Conservation (phyloP, 1,140 invertebrate genomes). For the Solenopsis invicta region DNA sequence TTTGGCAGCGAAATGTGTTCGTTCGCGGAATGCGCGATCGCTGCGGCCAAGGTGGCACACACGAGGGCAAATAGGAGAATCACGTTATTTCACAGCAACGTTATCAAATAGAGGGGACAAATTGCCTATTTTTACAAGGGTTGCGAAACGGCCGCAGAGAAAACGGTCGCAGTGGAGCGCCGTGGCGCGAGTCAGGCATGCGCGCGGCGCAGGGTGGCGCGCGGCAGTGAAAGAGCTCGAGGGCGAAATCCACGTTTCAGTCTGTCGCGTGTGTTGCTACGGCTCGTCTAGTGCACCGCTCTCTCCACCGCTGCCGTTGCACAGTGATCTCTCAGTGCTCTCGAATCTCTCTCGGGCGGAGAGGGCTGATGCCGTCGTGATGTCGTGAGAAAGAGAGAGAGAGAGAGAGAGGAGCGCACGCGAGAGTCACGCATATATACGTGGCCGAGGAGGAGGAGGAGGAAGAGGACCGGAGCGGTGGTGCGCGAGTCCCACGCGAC, state of each 20-base stretch:
- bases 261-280: conserved; percentile 79
- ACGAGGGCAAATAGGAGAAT: neutral
- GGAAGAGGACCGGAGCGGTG: neutral
- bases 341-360: neutral
- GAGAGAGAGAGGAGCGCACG: neutral
- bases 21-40: neutral
- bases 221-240: conserved; percentile 73
- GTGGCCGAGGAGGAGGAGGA: neutral
- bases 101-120: conserved; percentile 9
- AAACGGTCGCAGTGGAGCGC: conserved; percentile 56
- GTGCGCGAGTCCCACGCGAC: conserved; percentile 17
- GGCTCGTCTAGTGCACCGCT: conserved; percentile 62
- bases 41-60: neutral
- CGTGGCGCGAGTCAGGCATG: conserved; percentile 80
- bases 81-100: neutral
- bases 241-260: conserved; percentile 79
- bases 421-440: conserved; percentile 14
- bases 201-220: conserved; percentile 64
- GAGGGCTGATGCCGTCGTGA: neutral
- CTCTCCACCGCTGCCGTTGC: neutral
- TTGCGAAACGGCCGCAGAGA: conserved; percentile 24
- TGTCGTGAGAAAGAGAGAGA: too few species aligned
- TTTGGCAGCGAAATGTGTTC: neutral
- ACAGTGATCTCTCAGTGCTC: neutral
- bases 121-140: conserved; percentile 35